A percentile compares a stretch with the other conserved stretches of the same genome.
phyloP scores from a whole-genome alignment of 64 coral and sea anemone species.

The Trachythela sp. region DNA sequence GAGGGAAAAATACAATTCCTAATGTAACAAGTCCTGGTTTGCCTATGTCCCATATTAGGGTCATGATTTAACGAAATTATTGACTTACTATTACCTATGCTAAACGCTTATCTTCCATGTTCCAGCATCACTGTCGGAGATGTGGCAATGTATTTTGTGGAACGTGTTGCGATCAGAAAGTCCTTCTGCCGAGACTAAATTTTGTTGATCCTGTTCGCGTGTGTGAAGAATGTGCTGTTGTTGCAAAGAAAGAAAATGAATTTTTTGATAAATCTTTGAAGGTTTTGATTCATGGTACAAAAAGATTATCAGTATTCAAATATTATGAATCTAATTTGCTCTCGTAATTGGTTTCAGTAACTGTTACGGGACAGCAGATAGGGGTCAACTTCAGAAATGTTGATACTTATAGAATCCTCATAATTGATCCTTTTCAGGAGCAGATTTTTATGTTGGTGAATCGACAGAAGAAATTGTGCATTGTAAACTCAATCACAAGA shows the following conservation, averaged over 20 bases:
- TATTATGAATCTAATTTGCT: background rate
- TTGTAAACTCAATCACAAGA: constrained; percentile 80
- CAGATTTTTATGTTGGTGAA: constrained; percentile 73
- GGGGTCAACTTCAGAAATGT: too few species aligned
- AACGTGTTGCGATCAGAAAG: constrained; percentile 72
- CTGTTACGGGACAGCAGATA: too few species aligned
- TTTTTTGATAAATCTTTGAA: constrained; percentile 94
- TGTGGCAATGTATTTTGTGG: constrained; percentile 91
- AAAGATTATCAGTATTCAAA: background rate
- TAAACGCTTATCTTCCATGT: background rate
- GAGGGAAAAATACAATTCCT: too few species aligned
- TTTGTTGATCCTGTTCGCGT: constrained; percentile 92
- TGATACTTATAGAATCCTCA: background rate
- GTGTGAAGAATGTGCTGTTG: constrained; percentile 81
- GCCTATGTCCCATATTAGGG: too few species aligned
- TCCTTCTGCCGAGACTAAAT: constrained; percentile 64
- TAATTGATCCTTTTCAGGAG: constrained; percentile 50
- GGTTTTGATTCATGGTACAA: constrained; percentile 70
- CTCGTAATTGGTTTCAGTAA: background rate
- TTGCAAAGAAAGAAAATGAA: constrained; percentile 84
- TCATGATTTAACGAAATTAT: background rate
- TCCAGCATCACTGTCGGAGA: constrained; percentile 89
- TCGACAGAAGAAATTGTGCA: constrained; percentile 59
- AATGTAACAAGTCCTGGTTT: too few species aligned
- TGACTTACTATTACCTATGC: background rate